A percentile compares a stretch with the other conserved stretches of the same genome.
phyloP scores from a whole-genome alignment of 2,113 vertebrate species.

The Sakesphorus luctuosus region DNA sequence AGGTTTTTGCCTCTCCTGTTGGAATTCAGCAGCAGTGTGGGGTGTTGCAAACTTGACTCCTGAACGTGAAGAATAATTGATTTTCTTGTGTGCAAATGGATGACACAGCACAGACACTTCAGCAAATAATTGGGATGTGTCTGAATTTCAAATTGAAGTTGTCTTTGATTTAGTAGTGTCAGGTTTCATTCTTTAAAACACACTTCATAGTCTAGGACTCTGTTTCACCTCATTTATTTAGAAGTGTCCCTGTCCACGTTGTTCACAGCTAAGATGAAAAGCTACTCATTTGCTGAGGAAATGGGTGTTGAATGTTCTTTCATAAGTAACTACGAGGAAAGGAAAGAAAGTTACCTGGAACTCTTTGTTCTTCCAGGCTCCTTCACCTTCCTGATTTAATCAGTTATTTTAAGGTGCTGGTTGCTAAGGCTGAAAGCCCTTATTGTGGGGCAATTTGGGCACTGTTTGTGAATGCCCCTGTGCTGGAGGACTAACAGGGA shows the following conservation, averaged over 20 bases:
- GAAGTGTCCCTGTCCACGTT: neutral
- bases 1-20: neutral
- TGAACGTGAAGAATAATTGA: neutral
- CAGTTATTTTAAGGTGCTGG: neutral
- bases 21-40: neutral
- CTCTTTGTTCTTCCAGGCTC: neutral
- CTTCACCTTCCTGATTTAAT: neutral
- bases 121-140: neutral
- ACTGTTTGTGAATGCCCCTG: neutral
- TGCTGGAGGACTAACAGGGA: neutral
- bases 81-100: neutral
- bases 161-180: slow-evolving; percentile 2
- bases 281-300: neutral
- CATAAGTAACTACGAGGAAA: neutral
- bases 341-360: neutral
- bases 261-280: neutral
- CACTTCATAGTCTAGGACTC: neutral
- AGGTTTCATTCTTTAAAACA: neutral
- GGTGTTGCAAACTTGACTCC: neutral
- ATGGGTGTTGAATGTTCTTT: neutral
- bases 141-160: neutral
- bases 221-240: neutral
- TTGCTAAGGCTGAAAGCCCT: neutral
- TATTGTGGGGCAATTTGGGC: neutral
- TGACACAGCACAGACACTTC: neutral